These are phyloP conservation scores for Meloidogyne exigua DNA, from an alignment of 1,140 invertebrate species.

Conservation along the genomic window DNA sequence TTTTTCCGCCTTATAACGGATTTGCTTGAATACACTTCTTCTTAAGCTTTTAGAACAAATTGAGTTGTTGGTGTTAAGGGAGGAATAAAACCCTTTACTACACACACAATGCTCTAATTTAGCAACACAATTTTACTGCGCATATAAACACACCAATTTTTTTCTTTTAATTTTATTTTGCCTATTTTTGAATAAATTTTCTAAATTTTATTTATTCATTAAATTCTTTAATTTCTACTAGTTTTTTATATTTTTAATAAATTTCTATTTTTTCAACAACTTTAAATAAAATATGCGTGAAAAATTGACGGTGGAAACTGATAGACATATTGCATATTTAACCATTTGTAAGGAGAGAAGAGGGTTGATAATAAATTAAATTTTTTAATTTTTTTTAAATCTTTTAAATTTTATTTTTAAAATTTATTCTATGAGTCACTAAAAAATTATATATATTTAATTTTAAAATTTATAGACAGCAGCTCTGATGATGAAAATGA, in stretches of 20 bases:
- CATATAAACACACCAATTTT: neutral
- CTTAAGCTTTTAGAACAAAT: neutral
- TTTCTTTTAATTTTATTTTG: neutral
- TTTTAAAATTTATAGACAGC: slow-evolving; percentile 43
- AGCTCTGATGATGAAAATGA: slow-evolving; percentile 57
- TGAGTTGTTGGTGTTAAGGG: neutral
- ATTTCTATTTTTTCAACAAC: neutral
- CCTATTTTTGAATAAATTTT: neutral
- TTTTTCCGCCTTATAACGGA: neutral
- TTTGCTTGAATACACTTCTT: slow-evolving; percentile 1
- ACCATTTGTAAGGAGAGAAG: slow-evolving; percentile 52
- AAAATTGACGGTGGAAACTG: slow-evolving; percentile 44
- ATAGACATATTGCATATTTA: slow-evolving; percentile 47
- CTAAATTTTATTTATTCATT: neutral
- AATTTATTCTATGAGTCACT: neutral
- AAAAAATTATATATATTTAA: neutral
- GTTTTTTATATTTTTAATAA: neutral
- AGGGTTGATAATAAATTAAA: neutral
- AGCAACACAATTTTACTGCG: slow-evolving; percentile 1
- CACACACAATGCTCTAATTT: neutral
- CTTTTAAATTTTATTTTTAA: neutral
- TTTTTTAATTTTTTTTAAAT: neutral
- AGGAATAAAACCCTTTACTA: neutral
- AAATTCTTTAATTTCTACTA: neutral
- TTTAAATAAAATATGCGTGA: slow-evolving; percentile 43